Percentiles rank a stretch among this genome's conserved stretches.
These are phyloP conservation scores for Meloidogyne exigua DNA, from an alignment of 1,140 invertebrate genomes.

Conservation along the genomic window DNA sequence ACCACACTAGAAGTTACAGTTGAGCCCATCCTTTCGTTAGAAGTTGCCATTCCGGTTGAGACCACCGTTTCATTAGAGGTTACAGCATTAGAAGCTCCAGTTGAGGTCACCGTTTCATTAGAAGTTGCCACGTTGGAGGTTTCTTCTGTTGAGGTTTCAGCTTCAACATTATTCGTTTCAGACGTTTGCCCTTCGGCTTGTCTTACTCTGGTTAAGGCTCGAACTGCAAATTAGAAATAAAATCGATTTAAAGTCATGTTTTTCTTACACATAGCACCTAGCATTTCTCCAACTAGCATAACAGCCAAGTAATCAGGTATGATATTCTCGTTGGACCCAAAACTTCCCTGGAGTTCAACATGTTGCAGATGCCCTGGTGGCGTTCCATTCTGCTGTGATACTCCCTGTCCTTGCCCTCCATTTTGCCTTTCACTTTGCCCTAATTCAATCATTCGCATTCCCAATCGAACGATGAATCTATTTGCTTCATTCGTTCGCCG, in stretches of 20 bases:
- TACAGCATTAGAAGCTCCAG: background rate
- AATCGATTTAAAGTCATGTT: background rate
- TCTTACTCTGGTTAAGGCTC: background rate
- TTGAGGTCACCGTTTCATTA: background rate
- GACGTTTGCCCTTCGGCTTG: background rate
- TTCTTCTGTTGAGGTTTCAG: background rate
- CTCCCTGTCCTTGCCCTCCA: background rate
- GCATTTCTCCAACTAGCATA: background rate
- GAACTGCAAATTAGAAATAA: background rate
- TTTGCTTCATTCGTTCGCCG: background rate
- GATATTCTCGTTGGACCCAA: background rate
- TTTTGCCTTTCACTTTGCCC: background rate
- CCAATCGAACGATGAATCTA: background rate
- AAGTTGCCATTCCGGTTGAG: background rate
- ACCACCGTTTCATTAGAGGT: background rate
- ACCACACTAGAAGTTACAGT: background rate
- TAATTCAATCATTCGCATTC: background rate
- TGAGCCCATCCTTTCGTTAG: background rate
- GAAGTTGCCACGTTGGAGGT: background rate
- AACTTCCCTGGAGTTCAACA: background rate
- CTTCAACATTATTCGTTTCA: background rate
- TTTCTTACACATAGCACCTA: background rate
- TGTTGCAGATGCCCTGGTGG: background rate
- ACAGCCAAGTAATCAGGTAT: background rate
- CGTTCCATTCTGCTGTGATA: background rate